Evolutionary conservation across 2,113 vertebrate species (phyloP), one percentile per base, ranked within the genome.

Genomic region (Pachypanchax playfairii): DNA sequence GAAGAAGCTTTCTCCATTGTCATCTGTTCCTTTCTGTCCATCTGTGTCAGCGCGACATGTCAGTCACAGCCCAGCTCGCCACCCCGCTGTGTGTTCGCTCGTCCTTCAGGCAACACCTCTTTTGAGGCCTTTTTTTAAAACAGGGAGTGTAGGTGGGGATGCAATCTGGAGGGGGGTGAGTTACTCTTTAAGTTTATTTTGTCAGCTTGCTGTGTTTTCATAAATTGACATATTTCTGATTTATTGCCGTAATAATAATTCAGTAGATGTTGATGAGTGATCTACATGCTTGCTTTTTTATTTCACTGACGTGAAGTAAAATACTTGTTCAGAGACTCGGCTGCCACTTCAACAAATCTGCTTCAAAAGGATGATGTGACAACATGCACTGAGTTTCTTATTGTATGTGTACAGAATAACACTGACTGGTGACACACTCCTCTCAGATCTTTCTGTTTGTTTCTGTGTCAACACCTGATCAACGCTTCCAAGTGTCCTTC

Each of bases 401-500:
- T 47, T 68, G 0, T 26, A 65, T 60, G 73, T 78, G 64, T 51
- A 5, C 26, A 31, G 48, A n/a, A 69, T 73, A 51, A 51, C 72
- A 57, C 3, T 31, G 36, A 54, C 24, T 24, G 20, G 39, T 52
- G 48, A 73, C 51, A 54, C 18, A 4, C 41, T 60, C 35, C 42
- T 66, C 54, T 61, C 9, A 13, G 51, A 39, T 47, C 41, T 68
- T 33, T 58, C 44, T 70, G 43, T 28, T 42, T 43, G 39, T 71
- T 60, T 31, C 52, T 3, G 5, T 33, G 24, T 55, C 51, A 63
- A 77, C 69, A 59, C 47, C 55, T 49, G 50, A 66, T 18, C 18
- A 18, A 14, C 64, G 53, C 49, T 70, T 74, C 59, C 25, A 68
- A 67, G 53, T 67, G 61, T 20, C 41, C 31, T 74, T 71, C 67